A percentile compares a stretch with the other conserved stretches of the same genome.
phyloP scores from a whole-genome alignment of 2,888 invertebrate species.

The Hypolimnas misippus region DNA sequence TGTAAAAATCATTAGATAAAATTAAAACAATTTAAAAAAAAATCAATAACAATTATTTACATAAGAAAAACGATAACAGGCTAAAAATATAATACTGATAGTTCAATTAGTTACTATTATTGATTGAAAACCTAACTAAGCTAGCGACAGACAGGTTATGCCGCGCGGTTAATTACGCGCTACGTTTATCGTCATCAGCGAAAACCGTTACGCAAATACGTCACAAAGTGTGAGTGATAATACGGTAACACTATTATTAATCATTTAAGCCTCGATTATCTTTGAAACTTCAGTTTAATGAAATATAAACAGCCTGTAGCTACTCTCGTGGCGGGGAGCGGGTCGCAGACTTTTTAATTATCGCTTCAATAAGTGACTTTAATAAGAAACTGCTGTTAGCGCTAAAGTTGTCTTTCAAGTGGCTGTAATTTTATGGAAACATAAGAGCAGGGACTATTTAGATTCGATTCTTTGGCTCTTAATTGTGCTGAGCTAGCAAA shows the following conservation, averaged over 20 bases:
- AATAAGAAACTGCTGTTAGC: constrained; percentile 48
- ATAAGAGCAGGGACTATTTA: background rate
- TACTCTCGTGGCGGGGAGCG: constrained; percentile 39
- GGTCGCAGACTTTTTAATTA: constrained; percentile 53
- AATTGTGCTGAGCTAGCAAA: background rate
- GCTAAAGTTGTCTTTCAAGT: constrained; percentile 21
- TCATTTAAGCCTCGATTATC: constrained; percentile 6
- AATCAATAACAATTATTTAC: too few species aligned
- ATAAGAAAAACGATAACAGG: too few species aligned
- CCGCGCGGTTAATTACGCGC: too few species aligned
- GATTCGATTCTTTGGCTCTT: background rate
- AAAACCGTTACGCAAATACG: background rate
- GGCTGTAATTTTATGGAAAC: constrained; percentile 15
- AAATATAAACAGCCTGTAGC: constrained; percentile 47
- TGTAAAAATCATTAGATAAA: too few species aligned
- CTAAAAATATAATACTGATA: too few species aligned
- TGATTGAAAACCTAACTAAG: too few species aligned
- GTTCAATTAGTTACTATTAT: too few species aligned
- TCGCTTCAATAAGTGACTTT: constrained; percentile 54
- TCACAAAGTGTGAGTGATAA: background rate
- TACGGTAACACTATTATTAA: constrained; percentile 7
- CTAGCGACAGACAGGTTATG: too few species aligned
- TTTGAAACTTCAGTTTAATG: constrained; percentile 45
- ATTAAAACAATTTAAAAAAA: too few species aligned
- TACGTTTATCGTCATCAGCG: background rate